Evolutionary conservation across 1,140 invertebrate genomes (phyloP).

Genomic region (Elymnias hypermnestra): DNA sequence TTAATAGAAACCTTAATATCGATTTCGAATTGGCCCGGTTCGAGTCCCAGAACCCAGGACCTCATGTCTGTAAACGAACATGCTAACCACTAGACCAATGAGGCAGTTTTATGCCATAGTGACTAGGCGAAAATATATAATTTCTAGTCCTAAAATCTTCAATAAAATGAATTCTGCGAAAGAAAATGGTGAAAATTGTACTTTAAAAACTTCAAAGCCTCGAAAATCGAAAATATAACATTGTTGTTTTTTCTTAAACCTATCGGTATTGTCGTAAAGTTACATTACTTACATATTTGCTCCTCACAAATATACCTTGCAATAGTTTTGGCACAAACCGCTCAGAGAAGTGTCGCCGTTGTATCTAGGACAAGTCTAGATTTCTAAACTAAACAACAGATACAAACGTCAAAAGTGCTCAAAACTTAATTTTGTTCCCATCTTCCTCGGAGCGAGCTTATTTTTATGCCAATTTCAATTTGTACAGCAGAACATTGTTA

Average conservation of each 20-base stretch:
- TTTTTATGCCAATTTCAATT: constrained; percentile 17
- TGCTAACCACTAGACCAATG: too few relatives aligned
- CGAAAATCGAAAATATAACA: too few relatives aligned
- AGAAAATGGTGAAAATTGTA: too few relatives aligned
- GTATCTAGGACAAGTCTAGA: constrained; percentile 28
- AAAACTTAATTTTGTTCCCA: constrained; percentile 12
- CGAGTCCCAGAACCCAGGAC: too few relatives aligned
- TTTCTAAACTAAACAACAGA: constrained; percentile 28
- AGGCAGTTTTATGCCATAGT: too few relatives aligned
- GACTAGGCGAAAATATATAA: too few relatives aligned
- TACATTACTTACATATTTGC: constrained; percentile 58
- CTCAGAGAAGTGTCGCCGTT: constrained; percentile 11
- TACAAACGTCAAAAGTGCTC: constrained; percentile 18
- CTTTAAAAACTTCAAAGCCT: too few relatives aligned
- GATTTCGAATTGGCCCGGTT: too few relatives aligned
- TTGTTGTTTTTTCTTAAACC: not conserved
- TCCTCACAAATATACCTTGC: constrained; percentile 37
- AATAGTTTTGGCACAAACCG: constrained; percentile 37
- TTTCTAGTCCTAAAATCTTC: too few relatives aligned
- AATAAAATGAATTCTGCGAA: too few relatives aligned
- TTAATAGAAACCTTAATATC: too few relatives aligned
- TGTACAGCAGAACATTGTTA: not conserved
- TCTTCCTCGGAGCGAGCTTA: constrained; percentile 3
- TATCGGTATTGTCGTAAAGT: constrained; percentile 25
- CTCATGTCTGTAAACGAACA: too few relatives aligned